A percentile compares a stretch with the other conserved stretches of the same genome.
Evolutionary conservation across 2,113 vertebrate species (phyloP).

Genomic region (Tichodroma muraria): DNA sequence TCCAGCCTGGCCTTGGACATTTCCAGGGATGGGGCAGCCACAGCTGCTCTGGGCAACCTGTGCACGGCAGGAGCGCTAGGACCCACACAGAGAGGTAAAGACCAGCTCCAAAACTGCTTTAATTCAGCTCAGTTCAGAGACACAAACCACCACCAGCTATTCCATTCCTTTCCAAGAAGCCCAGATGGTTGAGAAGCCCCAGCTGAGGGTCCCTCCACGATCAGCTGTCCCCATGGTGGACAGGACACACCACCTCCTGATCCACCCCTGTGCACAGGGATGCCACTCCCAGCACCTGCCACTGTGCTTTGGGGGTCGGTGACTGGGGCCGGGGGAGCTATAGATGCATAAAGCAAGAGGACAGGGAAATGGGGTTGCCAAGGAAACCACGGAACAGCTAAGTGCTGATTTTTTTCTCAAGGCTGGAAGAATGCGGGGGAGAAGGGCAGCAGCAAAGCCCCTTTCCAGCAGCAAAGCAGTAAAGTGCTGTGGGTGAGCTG

Average conservation of each 20-base stretch:
- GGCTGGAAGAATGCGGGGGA: neutral
- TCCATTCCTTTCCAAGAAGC: neutral
- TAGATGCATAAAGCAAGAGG: neutral
- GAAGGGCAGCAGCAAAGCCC: neutral
- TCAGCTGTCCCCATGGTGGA: neutral
- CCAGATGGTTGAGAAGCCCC: neutral
- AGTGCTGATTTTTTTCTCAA: neutral
- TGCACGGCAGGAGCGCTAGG: neutral
- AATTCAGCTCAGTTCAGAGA: neutral
- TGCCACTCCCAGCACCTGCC: too few species aligned
- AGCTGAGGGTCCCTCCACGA: neutral
- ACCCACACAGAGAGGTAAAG: neutral
- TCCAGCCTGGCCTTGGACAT: neutral
- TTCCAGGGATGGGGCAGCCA: neutral
- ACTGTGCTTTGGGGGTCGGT: fast-evolving
- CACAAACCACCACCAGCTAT: fast-evolving
- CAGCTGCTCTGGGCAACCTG: neutral
- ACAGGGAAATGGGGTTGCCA: constrained; percentile 36
- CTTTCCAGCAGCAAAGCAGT: too few species aligned
- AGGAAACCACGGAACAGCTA: constrained; percentile 13
- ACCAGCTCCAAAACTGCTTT: neutral
- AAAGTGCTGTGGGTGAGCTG: fast-evolving
- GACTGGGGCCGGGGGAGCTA: fast-evolving
- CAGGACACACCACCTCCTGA: neutral
- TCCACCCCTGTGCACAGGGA: neutral